These are phyloP conservation scores for Zootermopsis nevadensis DNA, from an alignment of 2,888 invertebrate species.

Conservation along the genomic window DNA sequence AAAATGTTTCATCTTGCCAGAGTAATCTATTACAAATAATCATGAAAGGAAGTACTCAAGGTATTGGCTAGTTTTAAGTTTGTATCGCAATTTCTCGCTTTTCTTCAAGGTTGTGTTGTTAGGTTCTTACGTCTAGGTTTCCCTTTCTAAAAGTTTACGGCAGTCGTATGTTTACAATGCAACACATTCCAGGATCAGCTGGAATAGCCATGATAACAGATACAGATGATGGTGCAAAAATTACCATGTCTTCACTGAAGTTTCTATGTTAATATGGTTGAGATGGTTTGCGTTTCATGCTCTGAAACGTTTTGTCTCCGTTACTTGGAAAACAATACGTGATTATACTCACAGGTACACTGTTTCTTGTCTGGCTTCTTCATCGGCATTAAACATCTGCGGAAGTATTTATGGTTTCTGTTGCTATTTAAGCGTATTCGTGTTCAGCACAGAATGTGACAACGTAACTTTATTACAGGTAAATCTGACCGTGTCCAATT, in stretches of 20 bases:
- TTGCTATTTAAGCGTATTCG: not conserved
- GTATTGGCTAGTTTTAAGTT: not conserved
- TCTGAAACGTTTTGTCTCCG: not conserved
- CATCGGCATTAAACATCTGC: not conserved
- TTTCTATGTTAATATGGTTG: not conserved
- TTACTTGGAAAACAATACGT: not conserved
- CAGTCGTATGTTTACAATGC: not conserved
- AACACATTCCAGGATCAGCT: not conserved
- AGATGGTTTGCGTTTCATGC: not conserved
- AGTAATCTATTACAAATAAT: not conserved
- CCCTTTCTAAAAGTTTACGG: not conserved
- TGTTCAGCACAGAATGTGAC: not conserved
- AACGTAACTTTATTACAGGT: not conserved
- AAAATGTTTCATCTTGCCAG: not conserved
- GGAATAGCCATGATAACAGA: not conserved
- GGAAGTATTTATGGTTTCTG: not conserved
- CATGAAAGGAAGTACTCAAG: not conserved
- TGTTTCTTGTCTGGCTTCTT: not conserved
- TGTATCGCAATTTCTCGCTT: not conserved
- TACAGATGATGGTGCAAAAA: not conserved
- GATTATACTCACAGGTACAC: not conserved
- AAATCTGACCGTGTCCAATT: not conserved
- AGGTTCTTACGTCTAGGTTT: not conserved
- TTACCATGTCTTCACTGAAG: not conserved
- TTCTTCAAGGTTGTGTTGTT: slow-evolving; percentile 2